phyloP scores from a whole-genome alignment of 2,888 invertebrate genomes.

The Luffia ferchaultella region DNA sequence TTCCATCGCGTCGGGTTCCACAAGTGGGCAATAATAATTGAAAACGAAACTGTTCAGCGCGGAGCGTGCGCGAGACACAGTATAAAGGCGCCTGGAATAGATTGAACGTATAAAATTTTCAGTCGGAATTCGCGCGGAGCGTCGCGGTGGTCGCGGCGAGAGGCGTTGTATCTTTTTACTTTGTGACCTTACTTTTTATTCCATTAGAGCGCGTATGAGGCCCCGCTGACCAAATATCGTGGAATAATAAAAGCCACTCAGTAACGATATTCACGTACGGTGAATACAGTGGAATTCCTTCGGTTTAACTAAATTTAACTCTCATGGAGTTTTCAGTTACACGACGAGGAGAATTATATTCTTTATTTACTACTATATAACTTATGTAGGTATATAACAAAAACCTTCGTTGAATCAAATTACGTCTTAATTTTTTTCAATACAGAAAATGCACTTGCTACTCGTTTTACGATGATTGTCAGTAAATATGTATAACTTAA shows the following conservation, averaged over 20 bases:
- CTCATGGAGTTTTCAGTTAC: too few species aligned
- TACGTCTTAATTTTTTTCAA: too few species aligned
- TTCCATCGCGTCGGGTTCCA: conserved; percentile 57
- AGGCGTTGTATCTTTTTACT: conserved; percentile 62
- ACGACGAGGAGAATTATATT: too few species aligned
- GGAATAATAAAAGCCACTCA: conserved; percentile 65
- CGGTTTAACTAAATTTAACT: too few species aligned
- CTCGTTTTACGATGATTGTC: too few species aligned
- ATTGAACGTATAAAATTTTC: conserved; percentile 67
- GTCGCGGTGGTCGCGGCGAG: conserved; percentile 56
- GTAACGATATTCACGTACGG: conserved; percentile 64
- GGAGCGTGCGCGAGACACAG: conserved; percentile 52
- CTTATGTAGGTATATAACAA: too few species aligned
- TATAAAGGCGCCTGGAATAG: conserved; percentile 62
- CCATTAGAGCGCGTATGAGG: conserved; percentile 61
- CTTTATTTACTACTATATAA: too few species aligned
- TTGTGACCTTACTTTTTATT: conserved; percentile 67
- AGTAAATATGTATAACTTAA: too few species aligned
- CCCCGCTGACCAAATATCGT: conserved; percentile 62
- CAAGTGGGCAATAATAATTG: conserved; percentile 68
- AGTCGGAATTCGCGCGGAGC: conserved; percentile 61
- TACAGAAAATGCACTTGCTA: too few species aligned
- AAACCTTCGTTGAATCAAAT: too few species aligned
- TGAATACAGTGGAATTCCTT: too few species aligned
- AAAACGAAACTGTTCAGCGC: conserved; percentile 61